A percentile compares a stretch with the other conserved stretches of the same genome.
These are phyloP conservation scores for Ephydatia muelleri DNA, from an alignment of 37 sponge, comb jelly and placozoan species.

Conservation along the genomic window DNA sequence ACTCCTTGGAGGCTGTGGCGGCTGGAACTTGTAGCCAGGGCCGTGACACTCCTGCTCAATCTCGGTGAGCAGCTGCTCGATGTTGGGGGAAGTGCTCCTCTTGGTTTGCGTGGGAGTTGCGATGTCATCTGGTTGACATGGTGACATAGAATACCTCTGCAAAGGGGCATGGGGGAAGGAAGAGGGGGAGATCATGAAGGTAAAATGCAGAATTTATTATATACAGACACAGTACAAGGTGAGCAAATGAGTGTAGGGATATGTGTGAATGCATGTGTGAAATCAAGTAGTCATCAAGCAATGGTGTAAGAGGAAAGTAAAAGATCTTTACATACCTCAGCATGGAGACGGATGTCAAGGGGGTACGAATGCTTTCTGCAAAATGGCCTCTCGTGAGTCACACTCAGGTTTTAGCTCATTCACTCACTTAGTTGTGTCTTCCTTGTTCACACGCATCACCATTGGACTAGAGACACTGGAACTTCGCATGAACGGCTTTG, in stretches of 20 bases:
- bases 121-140: not conserved
- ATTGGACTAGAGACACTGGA: not conserved
- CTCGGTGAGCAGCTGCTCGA: conserved; percentile 61
- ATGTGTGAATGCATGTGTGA: too few species aligned
- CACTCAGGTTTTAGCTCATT: not conserved
- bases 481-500: not conserved
- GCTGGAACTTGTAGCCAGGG: conserved; percentile 34
- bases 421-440: not conserved
- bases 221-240: too few species aligned
- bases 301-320: too few species aligned
- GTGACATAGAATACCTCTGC: not conserved
- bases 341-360: not conserved
- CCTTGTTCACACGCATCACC: not conserved
- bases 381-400: not conserved
- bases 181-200: not conserved
- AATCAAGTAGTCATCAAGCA: too few species aligned
- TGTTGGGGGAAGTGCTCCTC: conserved; percentile 20
- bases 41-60: conserved; percentile 52
- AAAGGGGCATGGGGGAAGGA: not conserved
- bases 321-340: not conserved
- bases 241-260: too few species aligned
- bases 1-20: not conserved
- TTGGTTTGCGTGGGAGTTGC: not conserved
- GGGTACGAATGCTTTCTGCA: not conserved
- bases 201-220: too few species aligned